These are phyloP conservation scores for Corythornis leucogaster DNA, from an alignment of 2,797 vertebrate species.

Conservation along the genomic window DNA sequence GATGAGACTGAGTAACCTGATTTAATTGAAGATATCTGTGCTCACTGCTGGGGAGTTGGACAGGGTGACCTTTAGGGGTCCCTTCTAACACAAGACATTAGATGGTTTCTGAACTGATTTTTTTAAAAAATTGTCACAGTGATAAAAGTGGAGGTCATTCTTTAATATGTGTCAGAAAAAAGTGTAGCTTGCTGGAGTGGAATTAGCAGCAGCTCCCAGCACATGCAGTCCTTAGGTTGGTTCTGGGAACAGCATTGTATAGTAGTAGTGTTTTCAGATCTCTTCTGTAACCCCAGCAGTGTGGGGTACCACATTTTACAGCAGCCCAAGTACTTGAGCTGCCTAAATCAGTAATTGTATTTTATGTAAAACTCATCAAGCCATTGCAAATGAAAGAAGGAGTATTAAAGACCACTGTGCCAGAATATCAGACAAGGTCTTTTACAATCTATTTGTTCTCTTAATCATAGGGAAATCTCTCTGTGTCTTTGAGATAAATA, in stretches of 20 bases:
- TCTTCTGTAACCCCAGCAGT: background rate
- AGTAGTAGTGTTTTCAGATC: background rate
- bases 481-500: background rate
- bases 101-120: background rate
- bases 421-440: background rate
- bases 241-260: accelerated
- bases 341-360: background rate
- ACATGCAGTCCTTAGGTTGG: accelerated
- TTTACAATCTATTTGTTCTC: background rate
- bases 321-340: background rate
- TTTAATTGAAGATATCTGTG: background rate
- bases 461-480: background rate
- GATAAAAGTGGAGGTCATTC: background rate
- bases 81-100: background rate
- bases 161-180: background rate
- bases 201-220: background rate
- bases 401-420: background rate
- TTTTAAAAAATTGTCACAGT: background rate
- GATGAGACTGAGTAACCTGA: no score
- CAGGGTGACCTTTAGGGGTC: background rate
- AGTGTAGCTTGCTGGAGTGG: background rate
- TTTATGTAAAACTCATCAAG: background rate
- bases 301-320: background rate
- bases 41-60: background rate
- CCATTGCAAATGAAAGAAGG: background rate